Evolutionary conservation across 2,888 invertebrate genomes (phyloP), one percentile per base, ranked within the genome.

Genomic region (Spodoptera picta): DNA sequence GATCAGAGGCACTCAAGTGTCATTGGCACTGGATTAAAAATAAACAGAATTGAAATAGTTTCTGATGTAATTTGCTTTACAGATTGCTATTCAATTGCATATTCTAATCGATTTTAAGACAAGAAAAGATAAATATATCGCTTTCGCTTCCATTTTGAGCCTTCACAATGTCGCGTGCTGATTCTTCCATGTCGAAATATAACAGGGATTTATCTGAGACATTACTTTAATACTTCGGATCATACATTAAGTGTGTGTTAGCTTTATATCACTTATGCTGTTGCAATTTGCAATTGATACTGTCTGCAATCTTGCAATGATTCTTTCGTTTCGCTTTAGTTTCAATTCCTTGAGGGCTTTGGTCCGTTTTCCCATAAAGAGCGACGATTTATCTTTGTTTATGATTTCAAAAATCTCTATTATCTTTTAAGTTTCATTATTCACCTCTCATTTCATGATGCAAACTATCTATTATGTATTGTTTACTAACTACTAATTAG

Each of bases 161-260:
- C 72, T 75, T 48, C 23, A 24, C 71, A 74, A 63, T 81, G 83
- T 84, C 88, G 85, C 89, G 88, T 87, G 89, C 87, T 87, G 85
- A 84, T 86, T 87, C 85, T 79, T 82, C 70, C 73, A 72, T 81
- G 86, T 86, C 87, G 79, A 87, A 88, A 85, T 81, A 75, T 84
- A 87, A 88, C 85, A 77, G 82, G 81, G 87, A 88, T 88, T 88
- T 87, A 88, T 85, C 65, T 74, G 68, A 65, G 67, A 77, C 76
- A 69, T 73, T 75, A 75, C 67, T 72, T 80, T 77, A 81, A 80
- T 75, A 80, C 62, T 75, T 72, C 47, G 63, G 74, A 75, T 79
- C 73, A 69, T 74, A 63, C 62, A 70, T 67, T 66, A 69, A 76
- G 74, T 69, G 79, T 76, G 68, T 79, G 66, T 80, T 65, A 81